A percentile compares a stretch with the other conserved stretches of the same genome.
Evolutionary conservation across 2,888 invertebrate genomes (phyloP).

Genomic region (Drosophila basisetae): DNA sequence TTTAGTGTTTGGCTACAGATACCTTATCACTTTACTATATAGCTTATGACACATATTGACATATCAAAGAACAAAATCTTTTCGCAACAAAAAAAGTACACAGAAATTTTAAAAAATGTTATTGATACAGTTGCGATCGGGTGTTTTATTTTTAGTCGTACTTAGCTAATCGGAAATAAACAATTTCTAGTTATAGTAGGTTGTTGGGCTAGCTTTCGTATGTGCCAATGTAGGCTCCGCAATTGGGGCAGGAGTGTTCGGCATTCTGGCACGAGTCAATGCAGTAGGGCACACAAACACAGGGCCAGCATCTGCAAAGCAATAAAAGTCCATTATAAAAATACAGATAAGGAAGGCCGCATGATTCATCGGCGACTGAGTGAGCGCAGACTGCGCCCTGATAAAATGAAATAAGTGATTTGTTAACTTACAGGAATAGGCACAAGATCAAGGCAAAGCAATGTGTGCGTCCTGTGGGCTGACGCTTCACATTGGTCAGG

Average conservation of each 20-base stretch:
- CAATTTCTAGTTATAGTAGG: conserved; percentile 8
- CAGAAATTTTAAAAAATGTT: neutral
- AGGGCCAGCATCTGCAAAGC: conserved; percentile 70
- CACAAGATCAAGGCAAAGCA: conserved; percentile 62
- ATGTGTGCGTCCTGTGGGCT: conserved; percentile 62
- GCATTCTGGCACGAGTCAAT: conserved; percentile 78
- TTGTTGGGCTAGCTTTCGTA: conserved; percentile 46
- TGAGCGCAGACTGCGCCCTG: neutral
- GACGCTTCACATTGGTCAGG: conserved; percentile 47
- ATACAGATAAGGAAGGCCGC: neutral
- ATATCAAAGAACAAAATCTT: neutral
- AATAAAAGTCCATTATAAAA: neutral
- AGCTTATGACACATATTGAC: neutral
- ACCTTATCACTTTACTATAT: neutral
- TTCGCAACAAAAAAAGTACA: neutral
- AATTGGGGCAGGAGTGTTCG: conserved; percentile 78
- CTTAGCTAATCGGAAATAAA: conserved; percentile 10
- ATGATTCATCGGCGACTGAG: conserved; percentile 34
- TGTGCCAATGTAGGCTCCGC: conserved; percentile 74
- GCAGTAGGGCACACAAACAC: conserved; percentile 72
- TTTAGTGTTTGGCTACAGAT: neutral
- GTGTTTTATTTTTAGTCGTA: conserved; percentile 20
- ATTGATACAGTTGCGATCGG: neutral
- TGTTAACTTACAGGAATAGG: conserved; percentile 65
- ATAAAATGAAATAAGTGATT: no score